Evolutionary conservation across 92 coral and sea anemone genomes (phyloP).

Genomic region (Hydrozoanthus gracilis): DNA sequence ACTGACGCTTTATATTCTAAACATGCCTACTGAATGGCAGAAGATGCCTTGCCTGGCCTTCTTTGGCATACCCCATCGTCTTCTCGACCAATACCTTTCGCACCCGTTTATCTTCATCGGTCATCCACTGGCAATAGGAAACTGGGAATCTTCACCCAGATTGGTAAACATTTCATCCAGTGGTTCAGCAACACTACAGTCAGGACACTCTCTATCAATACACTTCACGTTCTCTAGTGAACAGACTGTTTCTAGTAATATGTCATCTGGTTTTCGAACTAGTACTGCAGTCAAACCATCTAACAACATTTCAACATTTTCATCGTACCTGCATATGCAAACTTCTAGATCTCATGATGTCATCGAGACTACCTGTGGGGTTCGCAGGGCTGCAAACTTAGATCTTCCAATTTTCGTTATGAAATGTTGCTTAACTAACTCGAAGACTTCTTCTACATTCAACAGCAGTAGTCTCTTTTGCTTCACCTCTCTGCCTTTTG

Average conservation of each 20-base stretch:
- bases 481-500: too few species aligned
- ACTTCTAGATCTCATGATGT: conserved; percentile 55
- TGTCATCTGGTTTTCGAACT: conserved; percentile 49
- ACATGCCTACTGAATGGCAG: conserved; percentile 66
- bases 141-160: conserved; percentile 41
- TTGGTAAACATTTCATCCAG: conserved; percentile 46
- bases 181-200: conserved; percentile 59
- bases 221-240: conserved; percentile 58
- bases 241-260: conserved; percentile 50
- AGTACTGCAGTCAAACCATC: too few species aligned
- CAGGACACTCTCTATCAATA: conserved; percentile 52
- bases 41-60: conserved; percentile 55
- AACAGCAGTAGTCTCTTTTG: conserved; percentile 52
- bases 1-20: conserved; percentile 58
- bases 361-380: conserved; percentile 63
- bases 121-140: conserved; percentile 59
- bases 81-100: conserved; percentile 44
- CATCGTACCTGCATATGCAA: conserved; percentile 61
- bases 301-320: conserved; percentile 60
- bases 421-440: conserved; percentile 34
- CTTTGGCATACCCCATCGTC: conserved; percentile 55
- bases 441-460: conserved; percentile 51
- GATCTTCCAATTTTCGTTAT: conserved; percentile 48
- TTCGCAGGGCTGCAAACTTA: conserved; percentile 60
- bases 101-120: conserved; percentile 52